Evolutionary conservation across 1,140 invertebrate species (phyloP).

Genomic region (Littorina saxatilis): DNA sequence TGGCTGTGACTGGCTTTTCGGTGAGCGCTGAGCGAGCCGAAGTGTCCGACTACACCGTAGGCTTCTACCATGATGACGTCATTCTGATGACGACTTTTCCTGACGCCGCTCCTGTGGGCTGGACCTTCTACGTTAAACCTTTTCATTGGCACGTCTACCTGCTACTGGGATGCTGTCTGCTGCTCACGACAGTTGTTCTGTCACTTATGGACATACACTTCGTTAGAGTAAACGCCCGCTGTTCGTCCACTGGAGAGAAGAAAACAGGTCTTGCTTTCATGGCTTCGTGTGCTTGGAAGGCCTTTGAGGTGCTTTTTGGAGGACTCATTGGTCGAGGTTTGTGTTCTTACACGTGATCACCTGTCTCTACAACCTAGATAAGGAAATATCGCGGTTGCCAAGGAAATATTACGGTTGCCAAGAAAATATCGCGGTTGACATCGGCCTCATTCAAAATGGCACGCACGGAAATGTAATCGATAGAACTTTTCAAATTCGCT

Average conservation of each 20-base stretch:
- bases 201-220: background rate
- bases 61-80: constrained; percentile 1
- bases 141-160: constrained; percentile 20
- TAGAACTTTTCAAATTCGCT: no score
- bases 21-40: background rate
- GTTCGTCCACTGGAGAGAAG: background rate
- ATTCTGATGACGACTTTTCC: background rate
- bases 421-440: no score
- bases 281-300: no score
- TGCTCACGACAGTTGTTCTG: background rate
- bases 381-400: no score
- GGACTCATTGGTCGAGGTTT: no score
- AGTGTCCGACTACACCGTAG: background rate
- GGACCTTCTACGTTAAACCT: constrained; percentile 8
- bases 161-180: background rate
- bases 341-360: no score
- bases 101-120: background rate
- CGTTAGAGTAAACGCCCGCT: background rate
- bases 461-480: no score
- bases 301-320: no score
- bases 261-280: no score
- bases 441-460: no score
- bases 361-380: no score
- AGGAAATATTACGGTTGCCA: no score
- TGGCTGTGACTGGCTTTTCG: background rate